Evolutionary conservation across 1,140 invertebrate species (phyloP).

Genomic region (Aplysia californica): DNA sequence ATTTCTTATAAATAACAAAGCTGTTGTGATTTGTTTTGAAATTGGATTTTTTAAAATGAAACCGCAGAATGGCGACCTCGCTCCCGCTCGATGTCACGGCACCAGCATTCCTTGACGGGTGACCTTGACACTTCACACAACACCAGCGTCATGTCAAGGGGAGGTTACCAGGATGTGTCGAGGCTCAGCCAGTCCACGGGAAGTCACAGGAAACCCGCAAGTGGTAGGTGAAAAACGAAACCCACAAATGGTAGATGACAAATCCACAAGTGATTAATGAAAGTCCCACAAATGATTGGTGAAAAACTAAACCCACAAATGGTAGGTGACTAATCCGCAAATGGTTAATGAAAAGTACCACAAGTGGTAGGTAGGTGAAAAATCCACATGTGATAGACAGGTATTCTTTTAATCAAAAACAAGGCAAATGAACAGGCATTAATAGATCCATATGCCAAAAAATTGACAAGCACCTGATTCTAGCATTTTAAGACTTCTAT

Average conservation of each 20-base stretch:
- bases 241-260: neutral
- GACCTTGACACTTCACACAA: neutral
- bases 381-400: too few relatives aligned
- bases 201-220: neutral
- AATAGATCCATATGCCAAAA: too few relatives aligned
- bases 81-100: neutral
- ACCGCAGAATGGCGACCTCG: constrained; percentile 19
- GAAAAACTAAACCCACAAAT: too few relatives aligned
- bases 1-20: too few relatives aligned
- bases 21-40: too few relatives aligned
- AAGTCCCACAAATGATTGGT: too few relatives aligned
- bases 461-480: too few relatives aligned
- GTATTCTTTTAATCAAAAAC: too few relatives aligned
- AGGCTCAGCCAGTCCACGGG: constrained; percentile 16
- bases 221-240: neutral
- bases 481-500: too few relatives aligned
- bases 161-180: constrained; percentile 9
- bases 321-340: neutral
- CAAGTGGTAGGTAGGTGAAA: too few relatives aligned
- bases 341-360: neutral
- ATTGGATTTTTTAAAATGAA: too few relatives aligned
- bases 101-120: neutral
- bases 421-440: too few relatives aligned
- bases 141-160: constrained; percentile 3
- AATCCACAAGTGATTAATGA: neutral